Conservation (phyloP, 2,797 vertebrate species). For the Vultur gryphus region DNA sequence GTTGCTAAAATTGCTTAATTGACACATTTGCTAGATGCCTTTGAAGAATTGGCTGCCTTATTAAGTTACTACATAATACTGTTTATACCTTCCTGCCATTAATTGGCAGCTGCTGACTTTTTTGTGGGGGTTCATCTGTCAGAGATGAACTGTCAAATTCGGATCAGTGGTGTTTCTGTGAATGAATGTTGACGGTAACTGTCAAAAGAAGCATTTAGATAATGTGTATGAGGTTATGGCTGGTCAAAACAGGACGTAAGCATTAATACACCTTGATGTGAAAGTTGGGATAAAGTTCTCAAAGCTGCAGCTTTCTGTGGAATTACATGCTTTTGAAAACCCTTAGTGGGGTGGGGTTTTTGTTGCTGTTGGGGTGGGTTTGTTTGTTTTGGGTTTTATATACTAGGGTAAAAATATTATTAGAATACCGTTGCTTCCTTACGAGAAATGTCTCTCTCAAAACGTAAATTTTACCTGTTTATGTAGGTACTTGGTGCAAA, state of each 20-base stretch:
- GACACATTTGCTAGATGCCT: background rate
- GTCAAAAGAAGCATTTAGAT: background rate
- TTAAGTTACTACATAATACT: background rate
- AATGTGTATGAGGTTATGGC: background rate
- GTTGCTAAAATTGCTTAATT: background rate
- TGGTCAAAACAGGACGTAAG: background rate
- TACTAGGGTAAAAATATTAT: background rate
- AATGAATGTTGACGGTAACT: background rate
- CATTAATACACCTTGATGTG: background rate
- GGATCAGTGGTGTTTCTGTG: background rate
- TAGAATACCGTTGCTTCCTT: background rate
- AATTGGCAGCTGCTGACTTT: background rate
- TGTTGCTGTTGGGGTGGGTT: background rate
- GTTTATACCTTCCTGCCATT: background rate
- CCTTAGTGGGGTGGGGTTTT: background rate
- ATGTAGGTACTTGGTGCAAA: constrained; percentile 93
- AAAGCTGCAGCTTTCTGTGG: background rate
- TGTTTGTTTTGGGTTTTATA: background rate
- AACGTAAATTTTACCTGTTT: background rate
- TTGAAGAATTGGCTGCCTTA: background rate
- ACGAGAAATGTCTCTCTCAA: background rate
- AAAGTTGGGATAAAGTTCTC: background rate
- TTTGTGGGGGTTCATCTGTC: background rate
- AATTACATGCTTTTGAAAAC: background rate
- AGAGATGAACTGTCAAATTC: background rate